Evolutionary conservation across 2,797 vertebrate species (phyloP), one percentile per base, ranked within the genome.

Genomic region (Lates japonicus): DNA sequence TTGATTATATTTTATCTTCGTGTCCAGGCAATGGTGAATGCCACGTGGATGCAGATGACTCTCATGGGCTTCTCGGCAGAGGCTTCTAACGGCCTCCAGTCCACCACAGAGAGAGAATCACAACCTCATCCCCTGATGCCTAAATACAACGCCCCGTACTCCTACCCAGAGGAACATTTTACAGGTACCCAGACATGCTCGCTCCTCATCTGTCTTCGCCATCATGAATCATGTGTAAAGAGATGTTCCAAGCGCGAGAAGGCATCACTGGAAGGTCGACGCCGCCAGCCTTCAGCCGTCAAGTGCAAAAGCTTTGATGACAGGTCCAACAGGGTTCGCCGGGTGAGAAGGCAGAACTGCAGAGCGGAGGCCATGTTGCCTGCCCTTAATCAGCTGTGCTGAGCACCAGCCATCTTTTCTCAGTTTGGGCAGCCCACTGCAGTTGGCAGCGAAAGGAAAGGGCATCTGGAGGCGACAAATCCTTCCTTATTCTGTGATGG

Each of bases 1-100:
- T 22, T 25, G 14, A 5, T 2, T 20, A 0, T 35, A 6, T 73
- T 44, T 33, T 14, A 1, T 14, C 8, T 35, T n/a, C 54, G 17
- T n/a, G 0, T 83, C 31, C 83, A 99, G 98, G 92, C 96, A 46
- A 99, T 99, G 98, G 93, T 96, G 64, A 96, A 96, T 0, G 98
- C 98, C 98, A 99, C 20, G 93, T 99, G 83, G 96, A 99, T 2
- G 98, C 98, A 0, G 97, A 97, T 99, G 93, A 99, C 98, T 93
- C 96, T 99, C 41, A 98, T 98, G 80, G 98, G 98, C 76, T 99
- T 99, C 3, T 97, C 97, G 0, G 74, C 78, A 0, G 92, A 96
- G 67, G 85, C 95, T 13, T 99, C 99, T 35, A 54, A 97, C 87
- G 96, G 98, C 54, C 78, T 73, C 19, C 98, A 99, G 94, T 97